These are phyloP conservation scores for Sebastes schlegelii DNA, from an alignment of 2,113 vertebrate species.

Conservation along the genomic window DNA sequence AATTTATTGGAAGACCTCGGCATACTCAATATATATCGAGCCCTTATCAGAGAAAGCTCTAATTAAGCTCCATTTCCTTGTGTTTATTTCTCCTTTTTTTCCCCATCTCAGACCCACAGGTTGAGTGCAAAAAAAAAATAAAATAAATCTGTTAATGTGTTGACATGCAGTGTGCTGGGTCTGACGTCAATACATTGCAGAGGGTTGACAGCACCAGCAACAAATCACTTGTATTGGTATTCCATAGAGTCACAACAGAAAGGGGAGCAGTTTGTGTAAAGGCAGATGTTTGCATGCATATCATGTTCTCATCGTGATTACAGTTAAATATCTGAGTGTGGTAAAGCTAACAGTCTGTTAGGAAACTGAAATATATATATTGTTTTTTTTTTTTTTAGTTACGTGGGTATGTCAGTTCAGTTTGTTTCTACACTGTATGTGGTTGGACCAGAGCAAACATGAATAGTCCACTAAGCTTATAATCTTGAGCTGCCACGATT, in stretches of 20 bases:
- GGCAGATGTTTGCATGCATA: background rate
- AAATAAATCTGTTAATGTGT: slow-evolving; percentile 36
- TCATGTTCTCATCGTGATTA: background rate
- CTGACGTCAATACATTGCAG: background rate
- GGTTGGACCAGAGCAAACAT: background rate
- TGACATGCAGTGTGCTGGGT: slow-evolving; percentile 9
- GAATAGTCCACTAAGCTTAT: background rate
- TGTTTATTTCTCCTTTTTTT: slow-evolving; percentile 38
- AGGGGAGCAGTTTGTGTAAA: background rate
- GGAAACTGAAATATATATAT: background rate
- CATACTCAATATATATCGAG: slow-evolving; percentile 74
- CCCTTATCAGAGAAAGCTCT: slow-evolving; percentile 59
- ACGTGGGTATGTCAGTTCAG: background rate
- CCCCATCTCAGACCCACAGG: background rate
- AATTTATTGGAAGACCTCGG: slow-evolving; percentile 67
- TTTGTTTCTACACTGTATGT: background rate
- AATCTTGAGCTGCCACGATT: background rate
- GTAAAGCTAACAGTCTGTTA: background rate
- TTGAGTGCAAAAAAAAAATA: slow-evolving; percentile 7
- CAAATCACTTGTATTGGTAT: background rate
- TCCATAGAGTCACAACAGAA: background rate
- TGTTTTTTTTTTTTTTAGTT: background rate
- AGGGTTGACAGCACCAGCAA: background rate
- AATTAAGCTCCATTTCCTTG: slow-evolving; percentile 63
- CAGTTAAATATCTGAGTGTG: background rate